phyloP scores from a whole-genome alignment of 2,113 vertebrate species.

The Candoia aspera region DNA sequence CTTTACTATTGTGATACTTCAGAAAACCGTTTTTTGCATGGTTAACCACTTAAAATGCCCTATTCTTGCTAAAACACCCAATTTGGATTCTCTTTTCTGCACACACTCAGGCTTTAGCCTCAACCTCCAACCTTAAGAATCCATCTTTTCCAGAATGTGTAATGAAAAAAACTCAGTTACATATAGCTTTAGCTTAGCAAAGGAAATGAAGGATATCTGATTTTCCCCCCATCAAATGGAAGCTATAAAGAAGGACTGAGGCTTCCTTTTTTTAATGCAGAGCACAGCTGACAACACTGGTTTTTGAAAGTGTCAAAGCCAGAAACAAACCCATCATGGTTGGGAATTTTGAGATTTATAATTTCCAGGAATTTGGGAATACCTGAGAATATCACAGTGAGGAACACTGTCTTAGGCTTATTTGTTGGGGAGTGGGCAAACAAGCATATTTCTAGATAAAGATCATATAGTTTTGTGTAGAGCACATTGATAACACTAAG shows the following conservation, averaged over 20 bases:
- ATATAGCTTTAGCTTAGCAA: background rate
- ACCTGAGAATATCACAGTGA: too few species aligned
- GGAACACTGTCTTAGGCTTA: too few species aligned
- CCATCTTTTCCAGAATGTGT: background rate
- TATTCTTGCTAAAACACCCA: constrained; percentile 21
- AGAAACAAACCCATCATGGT: too few species aligned
- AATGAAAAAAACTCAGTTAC: background rate
- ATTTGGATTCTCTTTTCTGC: constrained; percentile 21
- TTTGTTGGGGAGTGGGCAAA: too few species aligned
- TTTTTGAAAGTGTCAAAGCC: too few species aligned
- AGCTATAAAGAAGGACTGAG: background rate
- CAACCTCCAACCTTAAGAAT: background rate
- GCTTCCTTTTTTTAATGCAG: background rate
- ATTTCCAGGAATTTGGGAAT: too few species aligned
- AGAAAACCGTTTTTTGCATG: background rate
- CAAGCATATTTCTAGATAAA: background rate
- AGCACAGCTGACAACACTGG: background rate
- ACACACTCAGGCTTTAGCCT: background rate
- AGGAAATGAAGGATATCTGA: constrained; percentile 32
- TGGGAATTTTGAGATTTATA: too few species aligned
- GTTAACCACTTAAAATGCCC: background rate
- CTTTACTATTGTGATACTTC: background rate
- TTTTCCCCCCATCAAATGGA: background rate
- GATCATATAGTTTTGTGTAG: background rate
- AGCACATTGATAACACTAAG: background rate